Evolutionary conservation across 2,888 invertebrate species (phyloP).

Genomic region (Diaperis boleti): DNA sequence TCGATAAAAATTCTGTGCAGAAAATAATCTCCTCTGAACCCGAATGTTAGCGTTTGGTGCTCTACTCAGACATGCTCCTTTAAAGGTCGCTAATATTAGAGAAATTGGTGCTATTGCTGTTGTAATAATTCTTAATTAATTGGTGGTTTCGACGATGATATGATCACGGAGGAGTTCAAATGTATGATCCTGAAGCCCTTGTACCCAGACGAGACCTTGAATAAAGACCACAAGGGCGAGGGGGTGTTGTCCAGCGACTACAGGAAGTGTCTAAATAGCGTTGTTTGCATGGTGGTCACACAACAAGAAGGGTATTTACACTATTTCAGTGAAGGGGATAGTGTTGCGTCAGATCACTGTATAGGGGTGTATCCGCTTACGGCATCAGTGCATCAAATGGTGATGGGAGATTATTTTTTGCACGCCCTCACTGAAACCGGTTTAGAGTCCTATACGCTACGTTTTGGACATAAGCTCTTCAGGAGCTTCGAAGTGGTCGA

Average conservation of each 20-base stretch:
- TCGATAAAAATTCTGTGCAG: too few relatives aligned
- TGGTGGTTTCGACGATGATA: too few relatives aligned
- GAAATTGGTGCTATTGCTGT: too few relatives aligned
- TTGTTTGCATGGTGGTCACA: conserved; percentile 74
- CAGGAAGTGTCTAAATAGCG: conserved; percentile 71
- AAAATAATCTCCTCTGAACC: too few relatives aligned
- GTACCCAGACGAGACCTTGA: conserved; percentile 61
- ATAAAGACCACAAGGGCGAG: conserved; percentile 45
- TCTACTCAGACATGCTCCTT: too few relatives aligned
- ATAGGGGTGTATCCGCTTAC: conserved; percentile 80
- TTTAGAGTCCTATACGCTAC: conserved; percentile 80
- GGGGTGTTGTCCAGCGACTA: conserved; percentile 66
- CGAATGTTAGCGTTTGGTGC: too few relatives aligned
- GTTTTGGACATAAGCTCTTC: conserved; percentile 74
- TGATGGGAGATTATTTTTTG: conserved; percentile 76
- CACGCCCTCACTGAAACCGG: conserved; percentile 82
- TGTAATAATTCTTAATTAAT: too few relatives aligned
- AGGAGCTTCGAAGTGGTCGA: conserved; percentile 67
- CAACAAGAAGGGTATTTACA: conserved; percentile 80
- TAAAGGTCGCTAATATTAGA: too few relatives aligned
- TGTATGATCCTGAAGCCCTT: conserved; percentile 68
- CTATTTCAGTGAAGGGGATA: conserved; percentile 70
- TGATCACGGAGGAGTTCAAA: conserved; percentile 68
- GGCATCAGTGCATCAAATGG: conserved; percentile 75
- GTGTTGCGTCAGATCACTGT: conserved; percentile 65